These are phyloP conservation scores for Rhagologus leucostigma DNA, from an alignment of 2,113 vertebrate genomes.

Conservation along the genomic window DNA sequence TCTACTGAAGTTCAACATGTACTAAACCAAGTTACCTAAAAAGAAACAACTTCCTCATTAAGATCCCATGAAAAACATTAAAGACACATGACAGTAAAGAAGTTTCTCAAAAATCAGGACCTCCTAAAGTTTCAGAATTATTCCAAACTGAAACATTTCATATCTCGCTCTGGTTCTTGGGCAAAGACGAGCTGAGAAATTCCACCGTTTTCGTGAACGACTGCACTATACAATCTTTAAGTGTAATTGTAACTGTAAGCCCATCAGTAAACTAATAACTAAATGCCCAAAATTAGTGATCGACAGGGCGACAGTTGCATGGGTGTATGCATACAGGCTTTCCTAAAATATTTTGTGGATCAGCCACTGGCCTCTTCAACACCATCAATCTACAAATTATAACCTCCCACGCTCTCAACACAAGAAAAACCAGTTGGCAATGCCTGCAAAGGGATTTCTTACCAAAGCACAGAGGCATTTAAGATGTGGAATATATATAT, in stretches of 20 bases:
- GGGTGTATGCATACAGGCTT: accelerated
- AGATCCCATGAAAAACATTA: not conserved
- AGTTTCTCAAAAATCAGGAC: not conserved
- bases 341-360: not conserved
- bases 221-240: not conserved
- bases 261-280: not conserved
- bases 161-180: not conserved
- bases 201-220: not conserved
- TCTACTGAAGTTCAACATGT: not conserved
- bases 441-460: not conserved
- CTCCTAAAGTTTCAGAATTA: not conserved
- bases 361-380: not conserved
- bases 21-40: not conserved
- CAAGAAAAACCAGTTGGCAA: not conserved
- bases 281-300: not conserved
- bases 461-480: not conserved
- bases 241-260: not conserved
- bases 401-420: not conserved
- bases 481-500: not conserved
- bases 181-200: not conserved
- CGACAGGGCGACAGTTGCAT: not conserved
- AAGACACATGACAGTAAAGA: not conserved
- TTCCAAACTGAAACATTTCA: not conserved
- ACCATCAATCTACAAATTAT: not conserved
- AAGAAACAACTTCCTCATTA: not conserved